These are phyloP conservation scores for Gastracanthus pulcherrimus DNA, from an alignment of 2,888 invertebrate species.

Conservation along the genomic window DNA sequence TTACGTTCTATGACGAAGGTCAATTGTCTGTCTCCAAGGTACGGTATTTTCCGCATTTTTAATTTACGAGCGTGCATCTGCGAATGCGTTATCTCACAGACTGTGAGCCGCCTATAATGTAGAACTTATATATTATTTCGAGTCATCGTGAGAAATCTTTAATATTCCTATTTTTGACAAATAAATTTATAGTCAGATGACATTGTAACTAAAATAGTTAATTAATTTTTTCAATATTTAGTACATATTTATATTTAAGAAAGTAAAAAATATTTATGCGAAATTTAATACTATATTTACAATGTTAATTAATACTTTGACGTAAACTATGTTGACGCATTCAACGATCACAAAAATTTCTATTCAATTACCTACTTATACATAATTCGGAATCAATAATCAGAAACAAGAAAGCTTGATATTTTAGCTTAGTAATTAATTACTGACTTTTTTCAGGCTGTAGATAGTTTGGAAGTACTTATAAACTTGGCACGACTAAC, in stretches of 20 bases:
- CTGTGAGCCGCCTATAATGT: neutral
- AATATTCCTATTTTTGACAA: neutral
- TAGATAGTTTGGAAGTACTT: conserved; percentile 74
- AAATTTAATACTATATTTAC: neutral
- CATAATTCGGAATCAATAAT: neutral
- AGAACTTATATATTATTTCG: neutral
- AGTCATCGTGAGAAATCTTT: neutral
- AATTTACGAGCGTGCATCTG: neutral
- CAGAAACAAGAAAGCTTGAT: neutral
- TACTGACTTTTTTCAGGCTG: conserved; percentile 60
- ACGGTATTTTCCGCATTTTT: conserved; percentile 41
- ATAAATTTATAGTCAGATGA: no score
- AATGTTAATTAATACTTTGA: neutral
- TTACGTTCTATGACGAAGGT: conserved; percentile 80
- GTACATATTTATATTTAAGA: no score
- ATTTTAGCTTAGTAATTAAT: neutral
- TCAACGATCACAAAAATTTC: neutral
- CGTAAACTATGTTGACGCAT: neutral
- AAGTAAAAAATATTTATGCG: neutral
- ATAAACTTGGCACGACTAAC: conserved; percentile 71
- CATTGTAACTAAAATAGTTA: no score
- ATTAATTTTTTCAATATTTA: no score
- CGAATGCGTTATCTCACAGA: neutral
- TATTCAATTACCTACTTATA: neutral
- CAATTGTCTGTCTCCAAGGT: conserved; percentile 79